Base-by-base conservation (phyloP, 2,797 vertebrate genomes). In the Cygnus olor region DNA sequence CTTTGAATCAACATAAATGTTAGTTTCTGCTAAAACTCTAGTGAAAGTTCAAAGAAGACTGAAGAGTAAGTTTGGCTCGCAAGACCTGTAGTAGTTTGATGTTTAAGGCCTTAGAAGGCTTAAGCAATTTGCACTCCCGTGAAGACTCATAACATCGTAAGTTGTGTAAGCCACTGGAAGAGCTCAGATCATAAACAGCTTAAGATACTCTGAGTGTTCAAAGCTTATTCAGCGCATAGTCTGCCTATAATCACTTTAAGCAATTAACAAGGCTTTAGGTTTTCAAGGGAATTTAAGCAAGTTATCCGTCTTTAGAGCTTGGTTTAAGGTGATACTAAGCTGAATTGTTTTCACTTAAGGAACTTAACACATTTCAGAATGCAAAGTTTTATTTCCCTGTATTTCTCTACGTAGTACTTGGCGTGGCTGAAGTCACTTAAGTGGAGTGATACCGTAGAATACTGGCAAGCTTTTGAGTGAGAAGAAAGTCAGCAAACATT, bases 101-200 rank as follows among this genome's bases (percentile, higher is more conserved):
- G 36, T 88, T 93, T 89, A 88, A 94, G 64, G 25, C 74, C 57
- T 87, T 82, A 88, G 51, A 93, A 87, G 51, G 36, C 34, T 38
- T 81, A 88, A 84, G 60, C 58, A 70, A 56, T 94, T 91, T 93
- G 54, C 9, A 3, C 36, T 83, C n/a, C 40, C 40, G 11, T 25
- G 22, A 77, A 77, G 66, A 63, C 38, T 94, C 38, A 45, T 85
- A 44, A 57, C 34, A 80, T 83, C 58, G 49, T 91, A 63, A 89
- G 58, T 86, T 94, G 68, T 95, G 65, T 92, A 89, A 95, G 69
- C 42, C 25, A 45, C 40, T 80, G 36, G 60, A 88, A 64, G 65
- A 84, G 56, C 68, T 81, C 80, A 66, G 86, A 57, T 94, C 57
- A 74, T 90, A 83, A 96, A 87, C 32, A 91, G 61, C 54, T 89